These are phyloP conservation scores for Anhinga rufa DNA, from an alignment of 2,113 vertebrate species.

Conservation along the genomic window DNA sequence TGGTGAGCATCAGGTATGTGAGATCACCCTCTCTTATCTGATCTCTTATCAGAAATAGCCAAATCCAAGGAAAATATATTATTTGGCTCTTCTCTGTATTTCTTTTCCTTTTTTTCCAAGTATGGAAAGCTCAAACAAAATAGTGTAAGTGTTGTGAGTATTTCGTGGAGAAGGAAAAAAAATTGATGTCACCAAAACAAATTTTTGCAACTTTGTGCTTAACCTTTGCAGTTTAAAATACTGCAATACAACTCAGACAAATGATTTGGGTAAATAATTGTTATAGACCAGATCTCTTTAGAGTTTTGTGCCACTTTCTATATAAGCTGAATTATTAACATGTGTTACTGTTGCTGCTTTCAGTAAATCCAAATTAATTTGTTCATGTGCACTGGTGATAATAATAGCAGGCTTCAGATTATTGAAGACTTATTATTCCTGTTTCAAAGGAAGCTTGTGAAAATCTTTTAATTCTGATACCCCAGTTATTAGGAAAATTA, in stretches of 20 bases:
- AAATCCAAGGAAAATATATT: background rate
- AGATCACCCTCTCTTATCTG: background rate
- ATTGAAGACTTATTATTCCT: background rate
- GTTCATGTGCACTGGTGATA: background rate
- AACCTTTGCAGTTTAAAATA: background rate
- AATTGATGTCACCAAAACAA: background rate
- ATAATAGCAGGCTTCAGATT: conserved; percentile 2
- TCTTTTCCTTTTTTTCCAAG: background rate
- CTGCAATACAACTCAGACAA: background rate
- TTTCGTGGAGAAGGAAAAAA: background rate
- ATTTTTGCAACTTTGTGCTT: background rate
- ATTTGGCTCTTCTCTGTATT: background rate
- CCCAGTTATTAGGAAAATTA: background rate
- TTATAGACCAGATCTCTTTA: background rate
- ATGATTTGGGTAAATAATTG: background rate
- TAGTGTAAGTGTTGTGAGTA: rapidly evolving
- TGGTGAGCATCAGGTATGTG: background rate
- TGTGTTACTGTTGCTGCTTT: background rate
- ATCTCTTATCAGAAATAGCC: background rate
- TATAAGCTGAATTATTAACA: background rate
- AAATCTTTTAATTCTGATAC: conserved; percentile 4
- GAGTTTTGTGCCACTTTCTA: background rate
- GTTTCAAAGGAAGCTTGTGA: background rate
- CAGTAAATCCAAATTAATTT: conserved; percentile 12
- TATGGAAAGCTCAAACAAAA: background rate